Conservation (phyloP, 2,797 vertebrate species). For the Gymnothorax reevesii region DNA sequence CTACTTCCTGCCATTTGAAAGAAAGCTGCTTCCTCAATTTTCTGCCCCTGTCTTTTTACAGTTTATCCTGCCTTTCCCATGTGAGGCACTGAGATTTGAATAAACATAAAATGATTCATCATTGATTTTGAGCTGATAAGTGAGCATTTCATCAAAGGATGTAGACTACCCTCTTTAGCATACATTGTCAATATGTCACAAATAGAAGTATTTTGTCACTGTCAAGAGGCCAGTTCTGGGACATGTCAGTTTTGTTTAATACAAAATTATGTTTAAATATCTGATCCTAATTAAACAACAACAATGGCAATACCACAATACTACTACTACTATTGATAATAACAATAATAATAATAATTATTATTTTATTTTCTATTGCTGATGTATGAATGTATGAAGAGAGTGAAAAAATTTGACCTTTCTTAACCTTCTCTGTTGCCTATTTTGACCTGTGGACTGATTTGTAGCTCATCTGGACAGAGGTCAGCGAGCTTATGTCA, state of each 20-base stretch:
- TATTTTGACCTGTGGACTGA: too few relatives aligned
- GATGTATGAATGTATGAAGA: too few relatives aligned
- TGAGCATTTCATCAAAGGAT: background rate
- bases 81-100: background rate
- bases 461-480: too few relatives aligned
- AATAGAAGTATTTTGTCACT: background rate
- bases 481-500: too few relatives aligned
- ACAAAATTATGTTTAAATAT: background rate
- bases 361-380: too few relatives aligned
- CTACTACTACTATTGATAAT: background rate
- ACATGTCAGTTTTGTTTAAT: background rate
- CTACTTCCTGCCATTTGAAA: constrained; percentile 7
- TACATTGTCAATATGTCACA: background rate
- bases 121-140: background rate
- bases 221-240: background rate
- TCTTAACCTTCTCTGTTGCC: too few relatives aligned
- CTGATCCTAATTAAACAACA: background rate
- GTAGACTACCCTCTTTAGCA: background rate
- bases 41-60: background rate
- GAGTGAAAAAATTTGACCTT: too few relatives aligned
- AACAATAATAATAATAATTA: too few relatives aligned
- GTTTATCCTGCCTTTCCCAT: background rate
- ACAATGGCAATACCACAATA: background rate
- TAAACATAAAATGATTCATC: background rate
- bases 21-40: background rate